Evolutionary conservation across 2,888 invertebrate species (phyloP).

Genomic region (Steinernema scapterisci): DNA sequence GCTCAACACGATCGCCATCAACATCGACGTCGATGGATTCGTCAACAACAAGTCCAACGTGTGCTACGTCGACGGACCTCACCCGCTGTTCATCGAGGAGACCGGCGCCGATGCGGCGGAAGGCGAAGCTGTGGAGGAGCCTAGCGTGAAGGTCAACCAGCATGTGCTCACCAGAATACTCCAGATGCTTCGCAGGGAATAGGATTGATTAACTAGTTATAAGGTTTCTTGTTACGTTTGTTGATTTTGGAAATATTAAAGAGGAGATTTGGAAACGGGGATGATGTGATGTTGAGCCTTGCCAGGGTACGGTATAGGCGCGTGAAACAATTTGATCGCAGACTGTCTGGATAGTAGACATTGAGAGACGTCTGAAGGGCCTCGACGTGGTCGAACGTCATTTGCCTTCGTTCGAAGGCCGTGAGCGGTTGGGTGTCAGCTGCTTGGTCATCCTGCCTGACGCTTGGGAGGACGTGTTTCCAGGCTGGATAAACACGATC

Average conservation of each 20-base stretch:
- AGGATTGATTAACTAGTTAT: neutral
- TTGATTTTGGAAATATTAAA: constrained; percentile 18
- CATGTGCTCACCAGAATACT: constrained; percentile 49
- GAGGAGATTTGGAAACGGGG: neutral
- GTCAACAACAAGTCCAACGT: constrained; percentile 33
- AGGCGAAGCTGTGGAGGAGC: neutral
- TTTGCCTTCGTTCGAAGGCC: too few relatives aligned
- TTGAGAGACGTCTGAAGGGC: too few relatives aligned
- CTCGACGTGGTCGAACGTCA: too few relatives aligned
- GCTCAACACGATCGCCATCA: constrained; percentile 77
- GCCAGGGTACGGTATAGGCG: too few relatives aligned
- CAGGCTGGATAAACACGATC: too few relatives aligned
- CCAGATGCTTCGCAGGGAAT: constrained; percentile 49
- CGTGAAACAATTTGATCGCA: too few relatives aligned
- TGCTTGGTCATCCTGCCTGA: too few relatives aligned
- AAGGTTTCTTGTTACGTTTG: constrained; percentile 28
- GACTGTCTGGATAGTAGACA: too few relatives aligned
- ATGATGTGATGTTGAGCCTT: too few relatives aligned
- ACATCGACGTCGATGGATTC: constrained; percentile 57
- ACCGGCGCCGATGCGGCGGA: neutral
- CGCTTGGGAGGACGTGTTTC: too few relatives aligned
- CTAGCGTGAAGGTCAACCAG: constrained; percentile 43
- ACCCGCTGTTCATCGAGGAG: constrained; percentile 28
- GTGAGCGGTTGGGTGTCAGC: too few relatives aligned
- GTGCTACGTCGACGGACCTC: constrained; percentile 34